Conservation (phyloP, 2,888 invertebrate species). For the Celastrina argiolus region DNA sequence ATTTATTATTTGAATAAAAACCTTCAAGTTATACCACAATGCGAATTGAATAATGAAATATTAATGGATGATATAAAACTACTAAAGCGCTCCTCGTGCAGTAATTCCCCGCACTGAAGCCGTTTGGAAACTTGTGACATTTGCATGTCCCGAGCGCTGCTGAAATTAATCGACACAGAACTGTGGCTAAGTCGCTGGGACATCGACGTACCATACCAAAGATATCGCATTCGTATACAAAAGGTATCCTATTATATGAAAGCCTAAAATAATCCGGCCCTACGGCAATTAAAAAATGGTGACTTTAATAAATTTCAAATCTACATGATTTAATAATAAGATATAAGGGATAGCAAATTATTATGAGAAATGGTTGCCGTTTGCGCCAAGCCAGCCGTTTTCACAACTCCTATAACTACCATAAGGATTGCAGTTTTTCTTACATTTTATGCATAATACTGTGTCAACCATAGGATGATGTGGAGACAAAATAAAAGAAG, state of each 20-base stretch:
- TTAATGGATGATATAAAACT: not conserved
- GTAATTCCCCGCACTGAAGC: not conserved
- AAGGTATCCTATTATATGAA: not conserved
- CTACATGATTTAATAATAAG: too few relatives aligned
- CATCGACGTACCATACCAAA: not conserved
- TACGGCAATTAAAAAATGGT: too few relatives aligned
- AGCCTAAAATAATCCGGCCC: not conserved
- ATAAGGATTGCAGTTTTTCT: too few relatives aligned
- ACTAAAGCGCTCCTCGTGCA: not conserved
- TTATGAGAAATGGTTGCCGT: too few relatives aligned
- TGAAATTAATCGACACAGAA: not conserved
- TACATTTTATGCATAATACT: too few relatives aligned
- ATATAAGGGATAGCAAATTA: too few relatives aligned
- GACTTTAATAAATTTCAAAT: too few relatives aligned
- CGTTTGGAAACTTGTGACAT: conserved; percentile 6
- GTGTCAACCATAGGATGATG: too few relatives aligned
- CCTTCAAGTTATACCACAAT: not conserved
- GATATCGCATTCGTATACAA: not conserved
- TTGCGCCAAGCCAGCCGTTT: too few relatives aligned
- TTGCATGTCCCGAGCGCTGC: conserved; percentile 2
- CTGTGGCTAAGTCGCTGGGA: not conserved
- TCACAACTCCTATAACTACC: too few relatives aligned
- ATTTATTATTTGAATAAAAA: too few relatives aligned
- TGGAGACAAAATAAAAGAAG: too few relatives aligned
- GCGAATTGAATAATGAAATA: not conserved